Evolutionary conservation across 2,797 vertebrate genomes (phyloP).

Genomic region (Orientallactaga sibirica): DNA sequence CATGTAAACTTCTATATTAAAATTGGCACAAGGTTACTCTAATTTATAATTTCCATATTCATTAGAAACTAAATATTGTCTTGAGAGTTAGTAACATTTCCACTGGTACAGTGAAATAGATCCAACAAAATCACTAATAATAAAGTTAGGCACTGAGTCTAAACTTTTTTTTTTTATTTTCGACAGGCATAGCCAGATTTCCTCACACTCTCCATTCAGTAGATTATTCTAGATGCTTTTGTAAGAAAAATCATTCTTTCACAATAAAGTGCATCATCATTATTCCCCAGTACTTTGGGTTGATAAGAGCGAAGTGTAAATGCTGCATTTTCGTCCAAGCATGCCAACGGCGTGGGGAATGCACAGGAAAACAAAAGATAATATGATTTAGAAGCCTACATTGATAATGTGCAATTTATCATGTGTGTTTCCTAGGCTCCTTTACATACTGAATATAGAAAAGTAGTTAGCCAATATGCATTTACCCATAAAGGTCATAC

Average conservation of each 20-base stretch:
- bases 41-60: conserved; percentile 19
- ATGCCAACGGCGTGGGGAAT: background rate
- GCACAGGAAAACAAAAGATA: background rate
- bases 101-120: background rate
- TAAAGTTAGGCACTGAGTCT: background rate
- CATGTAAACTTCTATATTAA: conserved; percentile 47
- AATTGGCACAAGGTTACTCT: background rate
- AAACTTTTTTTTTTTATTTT: conserved; percentile 20
- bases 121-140: conserved; percentile 38
- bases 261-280: conserved; percentile 33
- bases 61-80: conserved; percentile 32
- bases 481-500: conserved; percentile 29
- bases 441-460: conserved; percentile 6
- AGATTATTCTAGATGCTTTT: conserved; percentile 12
- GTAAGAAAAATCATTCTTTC: conserved; percentile 29
- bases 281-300: conserved; percentile 8
- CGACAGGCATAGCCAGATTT: background rate
- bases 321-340: background rate
- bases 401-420: conserved; percentile 16
- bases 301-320: conserved; percentile 18
- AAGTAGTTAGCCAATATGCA: background rate
- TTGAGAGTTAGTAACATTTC: conserved; percentile 54
- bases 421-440: background rate
- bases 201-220: background rate
- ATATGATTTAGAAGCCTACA: background rate